Percentiles rank a stretch among this genome's conserved stretches.
Conservation (phyloP, 1,140 invertebrate genomes). For the Steinernema khuongi region DNA sequence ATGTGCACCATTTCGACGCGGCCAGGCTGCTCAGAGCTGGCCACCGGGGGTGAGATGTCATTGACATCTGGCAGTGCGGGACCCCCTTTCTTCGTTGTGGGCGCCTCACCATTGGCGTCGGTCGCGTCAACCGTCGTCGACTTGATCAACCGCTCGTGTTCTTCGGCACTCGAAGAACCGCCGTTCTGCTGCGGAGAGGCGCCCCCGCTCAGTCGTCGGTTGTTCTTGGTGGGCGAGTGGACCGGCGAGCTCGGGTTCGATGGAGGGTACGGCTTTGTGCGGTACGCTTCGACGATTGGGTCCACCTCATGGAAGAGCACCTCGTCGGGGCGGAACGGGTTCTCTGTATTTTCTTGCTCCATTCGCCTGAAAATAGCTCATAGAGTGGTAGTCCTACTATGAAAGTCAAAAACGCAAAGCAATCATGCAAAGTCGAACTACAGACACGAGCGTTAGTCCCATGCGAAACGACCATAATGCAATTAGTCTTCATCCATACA, state of each 20-base stretch:
- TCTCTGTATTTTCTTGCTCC: slow-evolving; percentile 4
- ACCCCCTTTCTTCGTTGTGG: not conserved
- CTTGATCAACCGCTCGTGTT: slow-evolving; percentile 2
- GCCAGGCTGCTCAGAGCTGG: not conserved
- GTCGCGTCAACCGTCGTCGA: not conserved
- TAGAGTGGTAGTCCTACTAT: not conserved
- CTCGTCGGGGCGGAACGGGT: slow-evolving; percentile 10
- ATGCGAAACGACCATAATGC: too few relatives aligned
- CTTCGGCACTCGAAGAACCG: not conserved
- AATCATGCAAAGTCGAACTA: too few relatives aligned
- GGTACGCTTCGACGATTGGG: slow-evolving; percentile 5
- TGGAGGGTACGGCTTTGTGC: not conserved
- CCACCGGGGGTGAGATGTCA: not conserved
- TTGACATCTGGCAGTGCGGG: not conserved
- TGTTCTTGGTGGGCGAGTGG: not conserved
- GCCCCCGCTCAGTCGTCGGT: not conserved
- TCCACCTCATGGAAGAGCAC: slow-evolving; percentile 9
- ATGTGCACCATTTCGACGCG: not conserved
- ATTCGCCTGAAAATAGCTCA: not conserved
- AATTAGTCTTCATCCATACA: too few relatives aligned
- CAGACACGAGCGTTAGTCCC: too few relatives aligned
- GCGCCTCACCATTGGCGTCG: not conserved
- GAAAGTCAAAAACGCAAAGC: too few relatives aligned
- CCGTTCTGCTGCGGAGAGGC: not conserved
- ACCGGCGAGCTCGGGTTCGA: not conserved